Conservation (phyloP, 2,888 invertebrate species). For the Pinctada fucata region DNA sequence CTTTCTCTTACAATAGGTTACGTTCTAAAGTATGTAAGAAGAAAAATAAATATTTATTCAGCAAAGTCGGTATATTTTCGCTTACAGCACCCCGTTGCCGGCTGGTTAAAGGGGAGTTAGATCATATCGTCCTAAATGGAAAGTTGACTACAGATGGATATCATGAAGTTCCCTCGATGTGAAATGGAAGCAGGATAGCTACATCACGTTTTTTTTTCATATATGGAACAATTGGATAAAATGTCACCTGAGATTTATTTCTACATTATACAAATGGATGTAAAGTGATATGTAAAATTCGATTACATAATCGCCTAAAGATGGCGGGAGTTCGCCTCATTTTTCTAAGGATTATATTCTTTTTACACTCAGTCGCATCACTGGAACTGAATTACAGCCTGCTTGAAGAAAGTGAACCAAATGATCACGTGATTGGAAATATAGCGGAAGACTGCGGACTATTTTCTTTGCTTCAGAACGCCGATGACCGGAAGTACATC, state of each 20-base stretch:
- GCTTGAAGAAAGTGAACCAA: conserved; percentile 48
- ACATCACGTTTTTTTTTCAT: too few species aligned
- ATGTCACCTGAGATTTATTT: too few species aligned
- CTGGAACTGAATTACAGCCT: conserved; percentile 39
- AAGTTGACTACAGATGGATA: too few species aligned
- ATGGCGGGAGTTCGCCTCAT: too few species aligned
- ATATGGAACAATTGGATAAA: too few species aligned
- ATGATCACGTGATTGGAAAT: conserved; percentile 52
- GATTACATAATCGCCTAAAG: too few species aligned
- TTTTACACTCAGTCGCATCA: neutral
- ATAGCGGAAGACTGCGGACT: conserved; percentile 51
- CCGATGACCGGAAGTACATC: conserved; percentile 34
- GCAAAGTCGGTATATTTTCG: neutral
- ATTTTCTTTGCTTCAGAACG: neutral
- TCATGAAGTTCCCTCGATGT: too few species aligned
- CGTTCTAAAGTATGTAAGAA: neutral
- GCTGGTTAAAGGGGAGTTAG: neutral
- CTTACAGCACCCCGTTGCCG: neutral
- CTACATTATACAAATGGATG: too few species aligned
- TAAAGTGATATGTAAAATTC: too few species aligned
- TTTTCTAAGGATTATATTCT: too few species aligned
- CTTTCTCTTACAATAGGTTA: neutral
- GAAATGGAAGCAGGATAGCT: too few species aligned
- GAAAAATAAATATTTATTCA: neutral
- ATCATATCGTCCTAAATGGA: too few species aligned